phyloP scores from a whole-genome alignment of 2,888 invertebrate genomes.

The Amaurobius ferox region DNA sequence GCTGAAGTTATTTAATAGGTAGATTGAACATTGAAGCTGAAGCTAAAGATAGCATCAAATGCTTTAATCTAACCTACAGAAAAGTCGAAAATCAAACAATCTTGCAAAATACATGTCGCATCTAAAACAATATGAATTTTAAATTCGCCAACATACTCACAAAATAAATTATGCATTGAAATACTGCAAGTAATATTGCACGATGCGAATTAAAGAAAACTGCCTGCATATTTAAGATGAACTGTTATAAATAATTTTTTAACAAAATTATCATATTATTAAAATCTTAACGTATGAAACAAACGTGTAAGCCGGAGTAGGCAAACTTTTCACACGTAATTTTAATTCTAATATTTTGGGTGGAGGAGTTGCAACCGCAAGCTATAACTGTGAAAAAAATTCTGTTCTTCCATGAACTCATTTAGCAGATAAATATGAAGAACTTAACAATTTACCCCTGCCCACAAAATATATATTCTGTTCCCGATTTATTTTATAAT shows the following conservation, averaged over 20 bases:
- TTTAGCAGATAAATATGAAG: too few relatives aligned
- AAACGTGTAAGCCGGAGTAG: constrained; percentile 50
- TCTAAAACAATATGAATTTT: too few relatives aligned
- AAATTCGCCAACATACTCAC: constrained; percentile 46
- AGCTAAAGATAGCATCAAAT: too few relatives aligned
- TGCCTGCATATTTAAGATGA: background rate
- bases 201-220: constrained; percentile 16
- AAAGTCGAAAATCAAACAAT: too few relatives aligned
- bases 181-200: background rate
- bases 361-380: background rate
- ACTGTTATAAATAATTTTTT: constrained; percentile 15
- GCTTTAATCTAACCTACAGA: too few relatives aligned
- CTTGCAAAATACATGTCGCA: too few relatives aligned
- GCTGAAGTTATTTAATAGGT: too few relatives aligned
- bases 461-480: too few relatives aligned
- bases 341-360: constrained; percentile 10
- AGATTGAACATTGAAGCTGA: too few relatives aligned
- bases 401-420: too few relatives aligned
- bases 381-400: background rate
- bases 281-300: constrained; percentile 4
- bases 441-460: too few relatives aligned
- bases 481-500: too few relatives aligned
- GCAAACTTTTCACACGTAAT: constrained; percentile 56
- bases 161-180: constrained; percentile 43
- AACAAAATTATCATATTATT: constrained; percentile 33